Evolutionary conservation across 2,888 invertebrate species (phyloP).

Genomic region (Eristalis pertinax): DNA sequence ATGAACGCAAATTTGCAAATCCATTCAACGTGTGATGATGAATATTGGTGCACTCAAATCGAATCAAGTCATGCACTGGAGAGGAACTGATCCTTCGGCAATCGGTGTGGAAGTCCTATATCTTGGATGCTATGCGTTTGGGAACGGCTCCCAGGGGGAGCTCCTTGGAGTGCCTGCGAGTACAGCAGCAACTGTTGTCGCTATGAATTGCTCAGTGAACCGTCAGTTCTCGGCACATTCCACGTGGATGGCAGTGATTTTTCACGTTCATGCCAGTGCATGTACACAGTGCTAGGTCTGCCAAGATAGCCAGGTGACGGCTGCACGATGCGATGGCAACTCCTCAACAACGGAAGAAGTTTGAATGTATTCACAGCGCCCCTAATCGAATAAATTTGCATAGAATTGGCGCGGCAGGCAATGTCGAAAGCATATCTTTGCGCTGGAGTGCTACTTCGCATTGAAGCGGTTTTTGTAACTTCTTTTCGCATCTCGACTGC

Average conservation of each 20-base stretch:
- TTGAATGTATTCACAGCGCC: too few species aligned
- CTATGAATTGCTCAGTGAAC: constrained; percentile 1
- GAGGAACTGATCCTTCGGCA: not conserved
- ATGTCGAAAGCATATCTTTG: too few species aligned
- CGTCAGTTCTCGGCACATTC: constrained; percentile 25
- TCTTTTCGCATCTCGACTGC: too few species aligned
- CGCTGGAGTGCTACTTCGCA: too few species aligned
- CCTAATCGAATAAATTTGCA: too few species aligned
- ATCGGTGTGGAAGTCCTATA: not conserved
- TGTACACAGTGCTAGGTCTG: not conserved
- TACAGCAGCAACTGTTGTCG: not conserved
- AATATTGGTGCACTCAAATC: not conserved
- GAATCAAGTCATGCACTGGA: not conserved
- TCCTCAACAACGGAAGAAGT: too few species aligned
- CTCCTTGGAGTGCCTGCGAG: not conserved
- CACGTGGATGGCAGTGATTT: constrained; percentile 7
- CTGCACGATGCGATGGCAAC: not conserved
- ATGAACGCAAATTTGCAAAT: not conserved
- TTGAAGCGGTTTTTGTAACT: too few species aligned
- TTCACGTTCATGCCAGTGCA: constrained; percentile 1
- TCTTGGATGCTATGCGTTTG: too few species aligned
- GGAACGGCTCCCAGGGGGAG: not conserved
- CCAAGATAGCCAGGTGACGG: not conserved
- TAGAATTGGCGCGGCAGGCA: too few species aligned
- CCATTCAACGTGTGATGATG: not conserved